These are phyloP conservation scores for Pterocles gutturalis DNA, from an alignment of 2,113 vertebrate species.

Conservation along the genomic window DNA sequence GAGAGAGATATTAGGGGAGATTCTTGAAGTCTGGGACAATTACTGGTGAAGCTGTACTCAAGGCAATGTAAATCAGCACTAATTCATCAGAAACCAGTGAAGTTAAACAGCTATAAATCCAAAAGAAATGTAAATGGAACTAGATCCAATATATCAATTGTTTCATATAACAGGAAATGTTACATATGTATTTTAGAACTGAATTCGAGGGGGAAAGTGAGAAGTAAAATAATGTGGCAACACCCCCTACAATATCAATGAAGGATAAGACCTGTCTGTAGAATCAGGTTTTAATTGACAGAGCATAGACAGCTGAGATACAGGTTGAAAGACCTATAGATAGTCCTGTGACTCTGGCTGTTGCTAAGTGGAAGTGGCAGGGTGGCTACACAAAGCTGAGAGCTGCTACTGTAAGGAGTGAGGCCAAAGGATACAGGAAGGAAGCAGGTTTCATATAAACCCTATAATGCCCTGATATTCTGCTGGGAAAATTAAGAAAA, in stretches of 20 bases:
- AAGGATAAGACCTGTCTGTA: neutral
- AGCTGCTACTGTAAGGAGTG: neutral
- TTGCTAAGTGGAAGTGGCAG: neutral
- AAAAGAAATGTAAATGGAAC: neutral
- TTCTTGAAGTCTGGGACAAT: neutral
- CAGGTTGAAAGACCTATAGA: neutral
- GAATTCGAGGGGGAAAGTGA: neutral
- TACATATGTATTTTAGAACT: neutral
- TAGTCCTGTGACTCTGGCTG: neutral
- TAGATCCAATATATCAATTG: neutral
- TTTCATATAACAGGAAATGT: neutral
- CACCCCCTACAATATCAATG: neutral
- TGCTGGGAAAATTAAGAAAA: neutral
- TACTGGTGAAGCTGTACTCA: neutral
- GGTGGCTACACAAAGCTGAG: neutral
- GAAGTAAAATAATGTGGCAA: neutral
- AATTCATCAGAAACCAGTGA: neutral
- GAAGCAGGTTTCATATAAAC: neutral
- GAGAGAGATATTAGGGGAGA: neutral
- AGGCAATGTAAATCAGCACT: neutral
- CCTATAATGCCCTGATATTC: neutral
- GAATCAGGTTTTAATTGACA: conserved; percentile 12
- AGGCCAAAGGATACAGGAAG: neutral
- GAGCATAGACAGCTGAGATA: neutral
- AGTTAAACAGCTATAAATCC: neutral